phyloP scores from a whole-genome alignment of 92 coral and sea anemone species.

The Anthopleura xanthogrammica region DNA sequence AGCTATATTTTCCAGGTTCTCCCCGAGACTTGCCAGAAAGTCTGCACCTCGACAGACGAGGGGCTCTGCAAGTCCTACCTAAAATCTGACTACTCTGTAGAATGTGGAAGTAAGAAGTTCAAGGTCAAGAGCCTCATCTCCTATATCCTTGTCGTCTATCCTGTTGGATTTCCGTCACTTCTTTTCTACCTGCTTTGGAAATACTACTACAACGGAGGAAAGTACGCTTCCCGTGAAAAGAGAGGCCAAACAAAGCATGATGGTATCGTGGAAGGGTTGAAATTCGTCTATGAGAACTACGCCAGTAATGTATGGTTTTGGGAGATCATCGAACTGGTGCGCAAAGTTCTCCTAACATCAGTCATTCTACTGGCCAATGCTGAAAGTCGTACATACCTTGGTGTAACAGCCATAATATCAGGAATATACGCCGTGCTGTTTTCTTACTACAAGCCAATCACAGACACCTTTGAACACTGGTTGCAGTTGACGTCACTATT shows the following conservation, averaged over 20 bases:
- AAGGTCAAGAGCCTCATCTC: neutral
- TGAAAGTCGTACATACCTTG: slow-evolving; percentile 20
- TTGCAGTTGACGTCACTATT: slow-evolving; percentile 13
- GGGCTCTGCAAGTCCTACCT: neutral
- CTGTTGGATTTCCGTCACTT: neutral
- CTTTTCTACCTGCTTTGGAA: neutral
- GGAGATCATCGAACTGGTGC: slow-evolving; percentile 28
- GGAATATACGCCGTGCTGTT: slow-evolving; percentile 3
- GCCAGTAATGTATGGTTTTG: slow-evolving; percentile 17
- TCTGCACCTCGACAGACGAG: slow-evolving; percentile 1
- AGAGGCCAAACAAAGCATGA: neutral
- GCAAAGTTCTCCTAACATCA: slow-evolving; percentile 29
- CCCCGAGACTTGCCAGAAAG: neutral
- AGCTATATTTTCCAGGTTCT: neutral
- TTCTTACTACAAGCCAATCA: neutral
- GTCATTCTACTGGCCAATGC: slow-evolving; percentile 21
- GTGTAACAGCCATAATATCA: neutral
- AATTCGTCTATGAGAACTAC: slow-evolving; percentile 9
- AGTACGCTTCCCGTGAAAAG: neutral
- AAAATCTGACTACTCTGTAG: neutral
- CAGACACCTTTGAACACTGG: slow-evolving; percentile 11
- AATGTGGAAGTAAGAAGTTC: neutral
- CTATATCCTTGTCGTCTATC: neutral
- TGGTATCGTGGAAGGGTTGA: neutral
- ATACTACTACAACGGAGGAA: neutral